Base-by-base conservation (phyloP, 2,888 invertebrate species). In the Acrocyrtus sp. region DNA sequence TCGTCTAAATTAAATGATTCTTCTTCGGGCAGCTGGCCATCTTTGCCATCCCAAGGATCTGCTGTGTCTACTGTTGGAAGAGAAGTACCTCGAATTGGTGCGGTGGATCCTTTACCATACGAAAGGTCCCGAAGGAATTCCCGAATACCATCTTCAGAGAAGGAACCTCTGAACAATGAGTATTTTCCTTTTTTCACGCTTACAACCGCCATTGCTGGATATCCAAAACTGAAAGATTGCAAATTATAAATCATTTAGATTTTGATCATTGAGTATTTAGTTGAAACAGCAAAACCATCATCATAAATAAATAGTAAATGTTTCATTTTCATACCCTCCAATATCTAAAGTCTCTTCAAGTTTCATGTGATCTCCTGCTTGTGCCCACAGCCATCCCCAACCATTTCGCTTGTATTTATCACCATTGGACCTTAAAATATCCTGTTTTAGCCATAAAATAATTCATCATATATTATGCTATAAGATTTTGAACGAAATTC, bases 111-210 rank as follows among this genome's bases (percentile, higher is more conserved):
- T 77, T 94, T 91, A 0, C 98, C 98, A 84, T 92, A 97, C 8
- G 95, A 93, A 26, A 98, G 87, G 83, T 96, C 96, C 83, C 95
- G 90, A 84, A 34, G 83, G 98, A 98, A 99, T 85, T 98, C 98
- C 82, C 94, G 92, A 84, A 99, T 96, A 77, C 99, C 99, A 74
- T 92, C 92, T 82, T 92, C 90, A 0, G 95, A 95, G 87, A 98
- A 99, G 22, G 98, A 92, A 12, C 98, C 98, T 81, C 94, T 88
- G 1, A 99, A 88, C 6, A 95, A 88, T 0, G 98, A 94, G 86
- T 93, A 99, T 85, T 98, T 98, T 90, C 96, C 93, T 86, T 99
- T 99, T 85, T 97, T 94, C 15, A 92, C 89, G 85, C 97, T 99
- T 68, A 98, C 91, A 19, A 96, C 96, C 5, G 96, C 97, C 92